Conservation (phyloP, 1,140 invertebrate species). For the Drosophila orosa region DNA sequence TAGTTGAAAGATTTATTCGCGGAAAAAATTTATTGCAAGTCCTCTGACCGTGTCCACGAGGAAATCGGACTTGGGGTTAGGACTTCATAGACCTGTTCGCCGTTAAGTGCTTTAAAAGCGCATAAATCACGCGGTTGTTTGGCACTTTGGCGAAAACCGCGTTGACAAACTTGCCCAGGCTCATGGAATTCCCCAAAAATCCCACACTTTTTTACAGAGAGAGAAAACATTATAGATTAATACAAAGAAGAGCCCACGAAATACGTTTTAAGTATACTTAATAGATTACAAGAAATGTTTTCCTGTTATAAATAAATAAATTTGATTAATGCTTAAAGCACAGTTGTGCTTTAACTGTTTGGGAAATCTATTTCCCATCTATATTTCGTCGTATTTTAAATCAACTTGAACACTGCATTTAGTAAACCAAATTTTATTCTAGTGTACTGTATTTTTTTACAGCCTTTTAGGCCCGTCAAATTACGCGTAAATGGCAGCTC, state of each 20-base stretch:
- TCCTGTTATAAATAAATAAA: background rate
- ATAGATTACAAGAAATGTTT: background rate
- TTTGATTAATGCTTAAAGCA: no score
- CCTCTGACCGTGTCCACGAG: conserved; percentile 21
- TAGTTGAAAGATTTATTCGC: conserved; percentile 81
- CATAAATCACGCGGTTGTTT: conserved; percentile 81
- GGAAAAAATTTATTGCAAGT: conserved; percentile 66
- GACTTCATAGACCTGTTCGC: conserved; percentile 76
- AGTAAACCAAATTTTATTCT: rapidly evolving
- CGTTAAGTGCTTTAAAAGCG: conserved; percentile 81
- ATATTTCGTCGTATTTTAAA: background rate
- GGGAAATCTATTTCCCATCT: background rate
- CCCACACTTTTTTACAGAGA: conserved; percentile 11
- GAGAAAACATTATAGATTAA: background rate
- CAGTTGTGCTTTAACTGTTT: no score
- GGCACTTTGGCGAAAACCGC: conserved; percentile 57
- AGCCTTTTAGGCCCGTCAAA: conserved; percentile 70
- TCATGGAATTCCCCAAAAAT: conserved; percentile 10
- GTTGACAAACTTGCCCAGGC: conserved; percentile 71
- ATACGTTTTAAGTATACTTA: background rate
- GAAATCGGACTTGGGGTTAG: conserved; percentile 44
- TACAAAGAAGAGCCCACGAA: background rate
- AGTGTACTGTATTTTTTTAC: conserved; percentile 14
- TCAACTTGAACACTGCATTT: background rate
- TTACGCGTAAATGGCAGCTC: conserved; percentile 77